Evolutionary conservation across 2,113 vertebrate species (phyloP), one percentile per base, ranked within the genome.

Genomic region (Microtus ochrogaster): DNA sequence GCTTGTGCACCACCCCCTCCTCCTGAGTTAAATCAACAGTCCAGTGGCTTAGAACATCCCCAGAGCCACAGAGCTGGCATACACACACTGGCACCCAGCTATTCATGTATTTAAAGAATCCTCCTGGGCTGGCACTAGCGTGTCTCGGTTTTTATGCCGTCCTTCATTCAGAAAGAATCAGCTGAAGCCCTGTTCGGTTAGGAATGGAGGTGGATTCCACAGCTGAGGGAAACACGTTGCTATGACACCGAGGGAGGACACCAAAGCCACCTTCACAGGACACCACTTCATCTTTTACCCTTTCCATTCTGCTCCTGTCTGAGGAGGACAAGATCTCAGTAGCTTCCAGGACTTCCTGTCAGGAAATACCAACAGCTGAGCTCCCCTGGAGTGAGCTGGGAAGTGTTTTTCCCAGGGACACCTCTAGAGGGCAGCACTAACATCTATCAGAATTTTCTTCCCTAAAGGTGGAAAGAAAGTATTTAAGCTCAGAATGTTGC

Each of bases 401-500:
- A 47, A 89, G 68, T 78, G n/a, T 63, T 16, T 90, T 79, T 87
- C 86, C 83, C 61, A 39, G 12, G 8, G 30, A 10, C 2, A 13
- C 41, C 55, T 49, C n/a, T 83, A 91, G 63, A 74, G 47, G 90
- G 52, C 65, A 92, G 87, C 84, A 63, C 44, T 11, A 36, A 89
- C 44, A 17, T 24, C 36, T 14, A 24, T 16, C 52, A 21, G 33
- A 28, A 36, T 28, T 58, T 72, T 68, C 28, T 73, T 24, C 44
- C 73, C 66, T 73, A 19, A n/a, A 9, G 2, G 26, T 65, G 14
- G 7, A 8, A n/a, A 17, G 13, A 14, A 28, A 22, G 7, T 3
- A 5, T 44, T 88, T 33, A 36, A 77, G 26, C 33, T 6, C 28
- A 52, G 61, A 81, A 22, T 61, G 17, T 5, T 36, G 63, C n/a